Percentiles rank a stretch among this genome's conserved stretches.
Evolutionary conservation across 2,797 vertebrate species (phyloP).

Genomic region (Eulemur mongoz): DNA sequence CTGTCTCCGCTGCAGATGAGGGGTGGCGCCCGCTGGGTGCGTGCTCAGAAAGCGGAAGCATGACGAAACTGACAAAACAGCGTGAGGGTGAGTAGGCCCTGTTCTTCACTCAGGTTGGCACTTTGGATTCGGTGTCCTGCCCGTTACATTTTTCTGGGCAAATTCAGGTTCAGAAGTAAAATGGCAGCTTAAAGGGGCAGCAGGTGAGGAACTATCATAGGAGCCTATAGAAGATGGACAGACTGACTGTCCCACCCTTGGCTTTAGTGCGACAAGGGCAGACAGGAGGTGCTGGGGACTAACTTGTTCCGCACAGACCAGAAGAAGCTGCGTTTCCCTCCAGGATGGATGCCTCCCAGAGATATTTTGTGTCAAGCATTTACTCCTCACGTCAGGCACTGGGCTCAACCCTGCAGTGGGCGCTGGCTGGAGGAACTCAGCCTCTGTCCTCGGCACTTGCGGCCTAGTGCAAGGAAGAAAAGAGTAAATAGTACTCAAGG

Average conservation of each 20-base stretch:
- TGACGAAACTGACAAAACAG: neutral
- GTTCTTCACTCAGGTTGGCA: neutral
- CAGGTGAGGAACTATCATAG: neutral
- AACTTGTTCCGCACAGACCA: neutral
- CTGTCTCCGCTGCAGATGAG: neutral
- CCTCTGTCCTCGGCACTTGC: neutral
- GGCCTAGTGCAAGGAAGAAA: neutral
- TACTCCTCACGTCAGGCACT: neutral
- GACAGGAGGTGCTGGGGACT: neutral
- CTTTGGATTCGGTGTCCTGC: neutral
- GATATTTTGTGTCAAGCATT: neutral
- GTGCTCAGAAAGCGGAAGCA: neutral
- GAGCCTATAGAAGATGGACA: neutral
- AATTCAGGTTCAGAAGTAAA: neutral
- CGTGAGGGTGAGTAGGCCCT: no score
- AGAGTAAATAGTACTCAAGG: neutral
- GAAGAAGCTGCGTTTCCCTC: neutral
- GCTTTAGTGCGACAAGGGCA: neutral
- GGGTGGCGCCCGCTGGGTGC: neutral
- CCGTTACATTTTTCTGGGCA: neutral
- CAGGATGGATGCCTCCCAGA: neutral
- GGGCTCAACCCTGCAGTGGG: neutral
- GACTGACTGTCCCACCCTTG: neutral
- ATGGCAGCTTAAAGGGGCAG: neutral
- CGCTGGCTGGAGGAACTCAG: neutral